A percentile compares a stretch with the other conserved stretches of the same genome.
These are phyloP conservation scores for Caretta caretta DNA, from an alignment of 2,113 vertebrate species.

Conservation along the genomic window DNA sequence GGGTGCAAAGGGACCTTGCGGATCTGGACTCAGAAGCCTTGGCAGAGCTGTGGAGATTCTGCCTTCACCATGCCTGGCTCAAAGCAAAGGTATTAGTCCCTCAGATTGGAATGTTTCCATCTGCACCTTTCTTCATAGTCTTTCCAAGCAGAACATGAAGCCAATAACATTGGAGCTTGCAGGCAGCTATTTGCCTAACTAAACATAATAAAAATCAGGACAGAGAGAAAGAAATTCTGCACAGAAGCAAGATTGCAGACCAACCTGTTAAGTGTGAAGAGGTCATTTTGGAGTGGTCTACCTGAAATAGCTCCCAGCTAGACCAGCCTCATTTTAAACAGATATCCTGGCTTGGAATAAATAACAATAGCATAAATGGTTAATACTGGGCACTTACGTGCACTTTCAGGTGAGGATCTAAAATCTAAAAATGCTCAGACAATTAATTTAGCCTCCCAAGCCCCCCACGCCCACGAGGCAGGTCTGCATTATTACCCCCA, in stretches of 20 bases:
- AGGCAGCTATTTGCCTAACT: not conserved
- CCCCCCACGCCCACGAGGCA: not conserved
- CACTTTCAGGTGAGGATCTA: not conserved
- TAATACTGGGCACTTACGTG: not conserved
- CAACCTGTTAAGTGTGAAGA: not conserved
- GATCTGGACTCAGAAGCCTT: not conserved
- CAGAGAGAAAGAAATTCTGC: not conserved
- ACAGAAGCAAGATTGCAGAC: not conserved
- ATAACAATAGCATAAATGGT: not conserved
- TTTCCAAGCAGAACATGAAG: not conserved
- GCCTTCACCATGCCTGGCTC: not conserved
- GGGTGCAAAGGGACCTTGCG: not conserved
- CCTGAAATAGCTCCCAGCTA: not conserved
- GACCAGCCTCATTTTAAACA: not conserved
- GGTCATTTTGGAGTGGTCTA: not conserved
- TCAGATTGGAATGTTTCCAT: not conserved
- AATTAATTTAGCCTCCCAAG: not conserved
- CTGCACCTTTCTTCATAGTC: not conserved
- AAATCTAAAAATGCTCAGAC: not conserved
- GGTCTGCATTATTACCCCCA: not conserved
- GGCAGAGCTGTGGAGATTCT: not conserved
- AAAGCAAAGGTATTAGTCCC: not conserved
- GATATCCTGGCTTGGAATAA: not conserved
- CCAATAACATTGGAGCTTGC: not conserved
- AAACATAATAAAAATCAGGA: not conserved